phyloP scores from a whole-genome alignment of 2,113 vertebrate species.

The Glaucomys volans region DNA sequence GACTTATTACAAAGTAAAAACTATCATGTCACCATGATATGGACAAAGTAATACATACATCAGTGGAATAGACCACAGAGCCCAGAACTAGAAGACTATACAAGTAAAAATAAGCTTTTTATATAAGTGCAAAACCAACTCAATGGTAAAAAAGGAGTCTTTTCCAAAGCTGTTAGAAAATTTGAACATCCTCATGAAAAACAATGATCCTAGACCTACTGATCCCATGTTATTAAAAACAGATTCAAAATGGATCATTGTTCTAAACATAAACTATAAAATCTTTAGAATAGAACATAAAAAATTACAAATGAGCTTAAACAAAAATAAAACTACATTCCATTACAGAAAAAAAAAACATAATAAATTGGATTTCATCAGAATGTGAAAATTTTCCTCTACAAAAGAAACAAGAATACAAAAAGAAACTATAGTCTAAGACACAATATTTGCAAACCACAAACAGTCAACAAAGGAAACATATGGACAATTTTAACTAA shows the following conservation, averaged over 20 bases:
- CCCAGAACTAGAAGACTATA: not conserved
- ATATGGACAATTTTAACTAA: not conserved
- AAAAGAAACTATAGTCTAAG: not conserved
- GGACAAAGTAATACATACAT: not conserved
- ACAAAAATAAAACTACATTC: not conserved
- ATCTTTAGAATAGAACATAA: not conserved
- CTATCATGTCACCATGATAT: not conserved
- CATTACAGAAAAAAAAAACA: slow-evolving; percentile 17
- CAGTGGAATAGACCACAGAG: not conserved
- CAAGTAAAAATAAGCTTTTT: not conserved
- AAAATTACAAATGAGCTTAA: not conserved
- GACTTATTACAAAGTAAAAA: not conserved
- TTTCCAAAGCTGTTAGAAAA: not conserved
- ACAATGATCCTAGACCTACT: not conserved
- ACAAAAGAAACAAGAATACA: not conserved
- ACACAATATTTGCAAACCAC: not conserved
- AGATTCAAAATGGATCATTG: not conserved
- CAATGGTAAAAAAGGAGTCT: not conserved
- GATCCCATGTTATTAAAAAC: not conserved
- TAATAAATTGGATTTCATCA: not conserved
- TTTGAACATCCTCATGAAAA: not conserved
- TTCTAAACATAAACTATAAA: not conserved
- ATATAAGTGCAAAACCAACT: not conserved
- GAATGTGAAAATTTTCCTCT: not conserved
- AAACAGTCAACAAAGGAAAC: not conserved